Conservation (phyloP, 2,888 invertebrate genomes). For the Drosophila sordidapex region DNA sequence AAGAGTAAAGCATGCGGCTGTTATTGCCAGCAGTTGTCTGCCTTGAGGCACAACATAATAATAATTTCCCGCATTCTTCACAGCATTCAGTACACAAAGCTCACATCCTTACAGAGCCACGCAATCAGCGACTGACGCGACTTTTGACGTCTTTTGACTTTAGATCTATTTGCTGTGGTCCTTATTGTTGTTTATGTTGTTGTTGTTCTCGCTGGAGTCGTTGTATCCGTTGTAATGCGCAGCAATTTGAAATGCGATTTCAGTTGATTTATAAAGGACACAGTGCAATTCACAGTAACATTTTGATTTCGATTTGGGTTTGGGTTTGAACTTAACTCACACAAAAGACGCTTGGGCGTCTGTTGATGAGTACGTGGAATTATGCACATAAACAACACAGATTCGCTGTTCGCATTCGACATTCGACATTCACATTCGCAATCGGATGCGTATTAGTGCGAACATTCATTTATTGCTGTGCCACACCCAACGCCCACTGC, state of each 20-base stretch:
- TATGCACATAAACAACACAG: not conserved
- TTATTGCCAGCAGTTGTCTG: not conserved
- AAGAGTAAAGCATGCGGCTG: conserved; percentile 6
- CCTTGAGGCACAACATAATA: conserved; percentile 19
- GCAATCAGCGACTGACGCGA: conserved; percentile 69
- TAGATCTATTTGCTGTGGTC: conserved; percentile 40
- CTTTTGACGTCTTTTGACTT: conserved; percentile 71
- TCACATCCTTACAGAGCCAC: conserved; percentile 49
- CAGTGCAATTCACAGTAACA: conserved; percentile 48
- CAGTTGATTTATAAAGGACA: conserved; percentile 72
- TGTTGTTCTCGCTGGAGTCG: conserved; percentile 8
- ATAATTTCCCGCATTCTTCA: conserved; percentile 47
- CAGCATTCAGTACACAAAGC: conserved; percentile 34
- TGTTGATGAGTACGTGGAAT: not conserved
- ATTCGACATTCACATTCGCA: conserved; percentile 20
- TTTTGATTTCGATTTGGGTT: conserved; percentile 19
- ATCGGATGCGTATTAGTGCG: conserved; percentile 7
- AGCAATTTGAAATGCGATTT: conserved; percentile 74
- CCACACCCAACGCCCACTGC: conserved; percentile 54
- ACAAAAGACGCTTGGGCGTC: conserved; percentile 24
- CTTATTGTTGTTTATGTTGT: conserved; percentile 22
- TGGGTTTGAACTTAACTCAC: not conserved
- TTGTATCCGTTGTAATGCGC: conserved; percentile 68
- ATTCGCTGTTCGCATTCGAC: conserved; percentile 14
- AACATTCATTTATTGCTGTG: conserved; percentile 31